phyloP scores from a whole-genome alignment of 1,140 invertebrate species.

The Apocrypta bakeri region DNA sequence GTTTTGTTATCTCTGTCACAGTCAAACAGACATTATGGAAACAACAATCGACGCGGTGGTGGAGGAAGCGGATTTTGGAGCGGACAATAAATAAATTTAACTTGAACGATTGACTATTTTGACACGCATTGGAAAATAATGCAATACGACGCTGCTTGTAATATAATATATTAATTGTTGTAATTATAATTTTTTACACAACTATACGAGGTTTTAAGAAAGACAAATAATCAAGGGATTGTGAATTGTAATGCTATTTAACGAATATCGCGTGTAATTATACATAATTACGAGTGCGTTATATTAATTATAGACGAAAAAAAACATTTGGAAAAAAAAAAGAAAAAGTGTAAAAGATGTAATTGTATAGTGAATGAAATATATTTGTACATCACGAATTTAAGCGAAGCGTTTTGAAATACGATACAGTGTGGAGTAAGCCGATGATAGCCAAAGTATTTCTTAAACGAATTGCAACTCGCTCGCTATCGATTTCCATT shows the following conservation, averaged over 20 bases:
- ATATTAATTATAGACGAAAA: background rate
- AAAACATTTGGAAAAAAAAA: background rate
- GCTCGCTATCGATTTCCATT: background rate
- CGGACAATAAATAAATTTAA: background rate
- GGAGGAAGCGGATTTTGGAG: conserved; percentile 9
- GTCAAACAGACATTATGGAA: conserved; percentile 21
- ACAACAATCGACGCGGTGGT: conserved; percentile 19
- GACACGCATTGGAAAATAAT: background rate
- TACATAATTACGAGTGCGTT: background rate
- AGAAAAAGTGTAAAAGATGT: background rate
- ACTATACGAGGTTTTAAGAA: conserved; percentile 1
- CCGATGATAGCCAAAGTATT: background rate
- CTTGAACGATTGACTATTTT: background rate
- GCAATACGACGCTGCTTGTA: conserved; percentile 1
- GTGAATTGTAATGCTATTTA: conserved; percentile 1
- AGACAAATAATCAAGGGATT: conserved; percentile 11
- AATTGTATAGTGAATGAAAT: background rate
- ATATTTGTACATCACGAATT: background rate
- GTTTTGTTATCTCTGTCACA: conserved; percentile 16
- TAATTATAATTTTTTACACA: conserved; percentile 44
- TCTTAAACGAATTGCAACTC: background rate
- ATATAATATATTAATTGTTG: conserved; percentile 29
- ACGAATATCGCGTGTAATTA: conserved; percentile 7
- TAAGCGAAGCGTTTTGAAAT: background rate
- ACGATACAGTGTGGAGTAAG: background rate